A percentile compares a stretch with the other conserved stretches of the same genome.
Conservation (phyloP, 2,888 invertebrate species). For the Onthophagus sagittarius region DNA sequence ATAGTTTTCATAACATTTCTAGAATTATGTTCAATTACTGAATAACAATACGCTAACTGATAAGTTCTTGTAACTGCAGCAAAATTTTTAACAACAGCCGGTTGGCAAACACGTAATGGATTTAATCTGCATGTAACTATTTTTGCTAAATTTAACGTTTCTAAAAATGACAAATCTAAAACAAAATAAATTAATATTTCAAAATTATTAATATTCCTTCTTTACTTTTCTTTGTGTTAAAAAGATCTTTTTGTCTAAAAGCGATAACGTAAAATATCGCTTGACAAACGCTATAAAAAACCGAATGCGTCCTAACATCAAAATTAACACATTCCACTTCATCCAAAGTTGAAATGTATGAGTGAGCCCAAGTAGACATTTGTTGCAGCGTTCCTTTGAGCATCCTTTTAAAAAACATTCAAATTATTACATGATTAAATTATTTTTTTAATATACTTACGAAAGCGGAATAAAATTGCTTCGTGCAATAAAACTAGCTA, state of each 20-base stretch:
- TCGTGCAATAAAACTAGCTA: slow-evolving; percentile 70
- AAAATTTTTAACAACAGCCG: slow-evolving; percentile 74
- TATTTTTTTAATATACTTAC: slow-evolving; percentile 49
- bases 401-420: slow-evolving; percentile 50
- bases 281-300: slow-evolving; percentile 91
- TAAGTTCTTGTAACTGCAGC: slow-evolving; percentile 77
- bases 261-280: slow-evolving; percentile 89
- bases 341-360: slow-evolving; percentile 71
- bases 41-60: slow-evolving; percentile 89
- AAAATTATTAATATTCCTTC: slow-evolving; percentile 53
- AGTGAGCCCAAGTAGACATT: slow-evolving; percentile 80
- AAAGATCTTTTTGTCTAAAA: slow-evolving; percentile 82
- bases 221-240: slow-evolving; percentile 75
- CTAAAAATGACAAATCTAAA: slow-evolving; percentile 74
- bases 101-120: slow-evolving; percentile 79
- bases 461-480: slow-evolving; percentile 59
- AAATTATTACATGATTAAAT: neutral
- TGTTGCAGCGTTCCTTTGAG: slow-evolving; percentile 63
- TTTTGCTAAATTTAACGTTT: slow-evolving; percentile 78
- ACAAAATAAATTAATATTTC: slow-evolving; percentile 33
- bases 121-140: slow-evolving; percentile 84
- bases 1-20: slow-evolving; percentile 59
- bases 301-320: slow-evolving; percentile 70
- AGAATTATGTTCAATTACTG: slow-evolving; percentile 81
- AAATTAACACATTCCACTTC: slow-evolving; percentile 52